Evolutionary conservation across 2,113 vertebrate species (phyloP).

Genomic region (Dascyllus trimaculatus): DNA sequence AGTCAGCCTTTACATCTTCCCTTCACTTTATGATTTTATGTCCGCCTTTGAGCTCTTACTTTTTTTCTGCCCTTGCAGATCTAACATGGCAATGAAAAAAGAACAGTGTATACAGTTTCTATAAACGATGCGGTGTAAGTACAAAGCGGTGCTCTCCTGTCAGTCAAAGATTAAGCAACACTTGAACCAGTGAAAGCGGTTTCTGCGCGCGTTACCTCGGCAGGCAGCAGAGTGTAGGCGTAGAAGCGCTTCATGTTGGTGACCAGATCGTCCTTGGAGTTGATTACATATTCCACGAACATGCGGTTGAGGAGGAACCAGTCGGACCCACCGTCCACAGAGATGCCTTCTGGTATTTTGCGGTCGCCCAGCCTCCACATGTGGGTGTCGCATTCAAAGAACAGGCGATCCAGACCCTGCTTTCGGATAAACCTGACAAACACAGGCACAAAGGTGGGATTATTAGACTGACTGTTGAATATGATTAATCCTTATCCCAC

Average conservation of each 20-base stretch:
- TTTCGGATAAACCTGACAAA: conserved; percentile 94
- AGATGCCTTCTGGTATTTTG: conserved; percentile 94
- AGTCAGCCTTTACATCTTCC: conserved; percentile 37
- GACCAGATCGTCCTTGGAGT: conserved; percentile 93
- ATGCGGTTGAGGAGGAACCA: conserved; percentile 97
- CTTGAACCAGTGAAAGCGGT: conserved; percentile 11
- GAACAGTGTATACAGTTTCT: conserved; percentile 17
- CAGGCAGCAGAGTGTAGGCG: conserved; percentile 94
- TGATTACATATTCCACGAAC: conserved; percentile 96
- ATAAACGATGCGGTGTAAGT: neutral
- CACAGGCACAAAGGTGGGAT: neutral
- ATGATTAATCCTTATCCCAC: no score
- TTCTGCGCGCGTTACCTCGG: conserved; percentile 87
- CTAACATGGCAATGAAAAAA: conserved; percentile 4
- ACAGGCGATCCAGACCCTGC: conserved; percentile 96
- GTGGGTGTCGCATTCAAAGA: conserved; percentile 97
- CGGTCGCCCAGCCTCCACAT: conserved; percentile 99
- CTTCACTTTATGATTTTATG: conserved; percentile 30
- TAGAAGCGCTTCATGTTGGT: conserved; percentile 98
- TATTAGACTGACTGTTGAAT: neutral
- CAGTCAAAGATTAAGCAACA: conserved; percentile 37
- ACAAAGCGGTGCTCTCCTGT: conserved; percentile 33
- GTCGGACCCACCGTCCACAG: conserved; percentile 95
- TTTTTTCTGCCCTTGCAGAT: neutral
- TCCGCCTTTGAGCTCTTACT: conserved; percentile 13